Evolutionary conservation across 2,888 invertebrate genomes (phyloP).

Genomic region (Lithophane socia): DNA sequence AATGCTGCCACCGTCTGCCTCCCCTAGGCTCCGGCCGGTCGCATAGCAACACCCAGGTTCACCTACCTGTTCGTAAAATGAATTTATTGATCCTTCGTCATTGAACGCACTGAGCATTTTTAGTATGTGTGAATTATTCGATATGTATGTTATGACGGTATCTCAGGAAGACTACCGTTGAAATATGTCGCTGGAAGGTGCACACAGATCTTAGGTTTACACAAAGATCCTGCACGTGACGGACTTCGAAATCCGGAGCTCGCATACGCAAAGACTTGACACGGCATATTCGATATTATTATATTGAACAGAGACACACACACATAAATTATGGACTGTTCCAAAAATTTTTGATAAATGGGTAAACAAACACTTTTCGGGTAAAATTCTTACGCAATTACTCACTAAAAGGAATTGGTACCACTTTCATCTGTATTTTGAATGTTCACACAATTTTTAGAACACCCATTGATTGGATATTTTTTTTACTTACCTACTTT

Average conservation of each 20-base stretch:
- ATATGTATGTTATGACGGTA: not conserved
- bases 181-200: not conserved
- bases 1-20: constrained; percentile 20
- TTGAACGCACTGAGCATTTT: not conserved
- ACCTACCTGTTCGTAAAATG: not conserved
- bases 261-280: not conserved
- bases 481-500: no score
- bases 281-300: not conserved
- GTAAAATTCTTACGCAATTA: not conserved
- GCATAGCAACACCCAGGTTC: constrained; percentile 14
- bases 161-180: not conserved
- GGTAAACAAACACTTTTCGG: not conserved
- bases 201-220: not conserved
- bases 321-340: not conserved
- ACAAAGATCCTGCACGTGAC: not conserved
- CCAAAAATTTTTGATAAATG: not conserved
- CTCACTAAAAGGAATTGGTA: not conserved
- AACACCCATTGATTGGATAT: not conserved
- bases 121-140: not conserved
- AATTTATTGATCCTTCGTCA: not conserved
- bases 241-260: not conserved
- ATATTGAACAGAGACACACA: not conserved
- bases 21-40: not conserved
- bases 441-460: not conserved
- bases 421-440: not conserved